Percentiles rank a stretch among this genome's conserved stretches.
These are phyloP conservation scores for Meiosimyza decipiens DNA, from an alignment of 2,888 invertebrate genomes.

Conservation along the genomic window DNA sequence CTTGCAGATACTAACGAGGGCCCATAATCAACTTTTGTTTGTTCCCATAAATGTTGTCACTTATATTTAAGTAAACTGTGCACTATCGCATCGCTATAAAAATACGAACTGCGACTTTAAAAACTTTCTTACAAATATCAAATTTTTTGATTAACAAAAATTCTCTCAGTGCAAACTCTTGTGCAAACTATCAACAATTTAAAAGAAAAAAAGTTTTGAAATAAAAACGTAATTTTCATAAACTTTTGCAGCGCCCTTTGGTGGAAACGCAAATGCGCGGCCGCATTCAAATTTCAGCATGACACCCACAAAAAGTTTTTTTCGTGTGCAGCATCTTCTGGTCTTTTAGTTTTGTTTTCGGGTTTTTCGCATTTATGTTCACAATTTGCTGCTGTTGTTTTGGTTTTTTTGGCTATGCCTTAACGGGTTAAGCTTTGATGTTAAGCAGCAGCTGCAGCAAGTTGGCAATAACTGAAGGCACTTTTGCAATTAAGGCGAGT, in stretches of 20 bases:
- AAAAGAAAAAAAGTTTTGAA: constrained; percentile 21
- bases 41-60: no score
- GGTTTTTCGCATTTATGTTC: constrained; percentile 1
- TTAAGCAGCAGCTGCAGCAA: constrained; percentile 30
- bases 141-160: background rate
- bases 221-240: constrained; percentile 37
- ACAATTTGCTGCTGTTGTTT: constrained; percentile 20
- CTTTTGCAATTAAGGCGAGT: constrained; percentile 50
- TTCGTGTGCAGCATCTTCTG: constrained; percentile 19
- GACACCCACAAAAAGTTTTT: constrained; percentile 35
- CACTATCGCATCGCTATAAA: no score
- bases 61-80: no score
- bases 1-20: no score
- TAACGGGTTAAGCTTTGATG: constrained; percentile 32
- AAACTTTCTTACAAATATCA: no score
- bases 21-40: no score
- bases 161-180: constrained; percentile 25
- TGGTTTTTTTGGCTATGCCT: background rate
- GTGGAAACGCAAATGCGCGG: constrained; percentile 1
- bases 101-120: no score
- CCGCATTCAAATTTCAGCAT: constrained; percentile 24
- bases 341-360: background rate
- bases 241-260: constrained; percentile 27
- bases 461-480: constrained; percentile 45
- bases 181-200: constrained; percentile 27